Percentiles rank a stretch among this genome's conserved stretches.
Conservation (phyloP, 2,113 vertebrate genomes). For the Erythrocebus patas region DNA sequence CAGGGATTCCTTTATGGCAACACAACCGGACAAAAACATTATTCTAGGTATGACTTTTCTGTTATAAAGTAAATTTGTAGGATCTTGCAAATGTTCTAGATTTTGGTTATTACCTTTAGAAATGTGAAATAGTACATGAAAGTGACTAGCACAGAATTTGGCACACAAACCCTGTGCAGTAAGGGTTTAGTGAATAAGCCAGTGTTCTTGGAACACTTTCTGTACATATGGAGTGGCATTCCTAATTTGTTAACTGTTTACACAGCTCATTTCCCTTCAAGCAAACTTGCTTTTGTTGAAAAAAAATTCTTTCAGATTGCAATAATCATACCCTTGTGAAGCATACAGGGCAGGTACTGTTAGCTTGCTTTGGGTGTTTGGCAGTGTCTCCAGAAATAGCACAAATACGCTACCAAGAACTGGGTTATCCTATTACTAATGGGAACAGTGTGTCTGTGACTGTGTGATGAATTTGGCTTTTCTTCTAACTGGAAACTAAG, state of each 20-base stretch:
- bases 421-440: constrained; percentile 50
- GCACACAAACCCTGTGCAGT: background rate
- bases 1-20: background rate
- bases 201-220: constrained; percentile 21
- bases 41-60: constrained; percentile 32
- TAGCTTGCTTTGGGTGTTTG: constrained; percentile 56
- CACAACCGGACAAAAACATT: background rate
- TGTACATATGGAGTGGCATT: constrained; percentile 8
- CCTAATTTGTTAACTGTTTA: constrained; percentile 45
- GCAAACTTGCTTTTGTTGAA: constrained; percentile 54
- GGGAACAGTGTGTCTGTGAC: constrained; percentile 69
- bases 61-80: background rate
- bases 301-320: constrained; percentile 21
- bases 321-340: constrained; percentile 64
- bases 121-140: background rate
- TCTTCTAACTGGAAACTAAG: constrained; percentile 67
- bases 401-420: constrained; percentile 67
- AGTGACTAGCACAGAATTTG: background rate
- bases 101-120: constrained; percentile 14
- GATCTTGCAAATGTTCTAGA: background rate
- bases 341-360: constrained; percentile 66
- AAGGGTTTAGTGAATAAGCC: background rate
- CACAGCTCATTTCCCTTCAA: constrained; percentile 47
- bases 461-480: constrained; percentile 68
- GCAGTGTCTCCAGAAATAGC: constrained; percentile 52